phyloP scores from a whole-genome alignment of 2,888 invertebrate species.

The Stictocephala bisonia region DNA sequence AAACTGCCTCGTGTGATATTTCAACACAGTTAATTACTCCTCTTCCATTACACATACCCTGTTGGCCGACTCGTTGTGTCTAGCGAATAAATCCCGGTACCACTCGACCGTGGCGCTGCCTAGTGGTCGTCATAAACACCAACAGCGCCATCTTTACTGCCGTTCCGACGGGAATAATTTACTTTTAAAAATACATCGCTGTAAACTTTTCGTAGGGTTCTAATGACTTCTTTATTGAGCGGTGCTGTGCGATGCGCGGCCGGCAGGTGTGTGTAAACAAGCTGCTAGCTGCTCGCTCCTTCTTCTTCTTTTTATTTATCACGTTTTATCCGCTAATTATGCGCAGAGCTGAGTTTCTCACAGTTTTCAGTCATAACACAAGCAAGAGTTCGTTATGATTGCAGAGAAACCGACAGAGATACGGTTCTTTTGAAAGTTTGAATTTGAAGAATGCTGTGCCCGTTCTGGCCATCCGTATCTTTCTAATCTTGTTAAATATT shows the following conservation, averaged over 20 bases:
- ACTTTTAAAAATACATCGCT: constrained; percentile 43
- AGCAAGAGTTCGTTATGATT: too few species aligned
- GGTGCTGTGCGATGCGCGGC: constrained; percentile 1
- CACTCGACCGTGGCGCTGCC: constrained; percentile 19
- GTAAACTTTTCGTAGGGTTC: constrained; percentile 25
- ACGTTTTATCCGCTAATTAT: constrained; percentile 23
- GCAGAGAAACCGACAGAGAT: too few species aligned
- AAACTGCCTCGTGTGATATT: too few species aligned
- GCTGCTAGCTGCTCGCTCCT: not conserved
- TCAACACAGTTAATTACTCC: too few species aligned
- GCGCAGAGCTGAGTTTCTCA: too few species aligned
- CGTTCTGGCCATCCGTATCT: too few species aligned
- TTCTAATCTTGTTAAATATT: too few species aligned
- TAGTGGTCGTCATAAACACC: constrained; percentile 36
- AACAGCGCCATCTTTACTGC: constrained; percentile 28
- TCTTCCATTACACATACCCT: too few species aligned
- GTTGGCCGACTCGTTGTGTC: not conserved
- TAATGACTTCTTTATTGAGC: constrained; percentile 46
- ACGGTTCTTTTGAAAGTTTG: too few species aligned
- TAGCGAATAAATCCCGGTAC: constrained; percentile 19
- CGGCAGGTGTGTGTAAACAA: constrained; percentile 38
- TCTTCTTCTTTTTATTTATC: constrained; percentile 17
- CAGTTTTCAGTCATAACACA: too few species aligned
- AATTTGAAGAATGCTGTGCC: too few species aligned
- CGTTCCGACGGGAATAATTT: constrained; percentile 27